phyloP scores from a whole-genome alignment of 92 coral and sea anemone genomes.

The Palythoa grandiflora region DNA sequence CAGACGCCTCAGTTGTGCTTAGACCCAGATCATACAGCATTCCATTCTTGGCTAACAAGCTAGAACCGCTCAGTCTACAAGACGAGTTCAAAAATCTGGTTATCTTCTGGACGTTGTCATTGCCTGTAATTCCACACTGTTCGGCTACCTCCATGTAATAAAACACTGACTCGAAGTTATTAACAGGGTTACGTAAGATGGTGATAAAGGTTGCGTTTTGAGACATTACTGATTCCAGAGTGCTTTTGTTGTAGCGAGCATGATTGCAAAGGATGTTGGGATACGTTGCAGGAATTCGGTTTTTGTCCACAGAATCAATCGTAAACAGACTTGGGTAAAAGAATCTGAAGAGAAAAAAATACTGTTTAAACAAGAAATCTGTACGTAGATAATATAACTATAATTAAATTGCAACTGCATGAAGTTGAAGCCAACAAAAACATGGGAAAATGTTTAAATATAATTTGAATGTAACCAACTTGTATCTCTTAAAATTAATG shows the following conservation, averaged over 20 bases:
- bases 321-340: constrained; percentile 25
- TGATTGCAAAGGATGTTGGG: constrained; percentile 93
- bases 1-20: constrained; percentile 68
- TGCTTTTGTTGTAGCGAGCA: constrained; percentile 81
- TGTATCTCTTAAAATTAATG: no score
- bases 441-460: no score
- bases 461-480: no score
- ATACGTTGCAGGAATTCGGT: constrained; percentile 34
- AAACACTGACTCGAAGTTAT: constrained; percentile 91
- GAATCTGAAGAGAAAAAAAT: neutral
- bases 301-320: neutral
- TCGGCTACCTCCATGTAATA: constrained; percentile 89
- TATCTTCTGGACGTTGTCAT: constrained; percentile 73
- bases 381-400: neutral
- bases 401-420: neutral
- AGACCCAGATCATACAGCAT: constrained; percentile 93
- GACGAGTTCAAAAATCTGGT: constrained; percentile 74
- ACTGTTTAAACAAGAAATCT: neutral
- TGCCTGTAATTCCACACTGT: constrained; percentile 74
- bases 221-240: constrained; percentile 82
- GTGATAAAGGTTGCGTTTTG: constrained; percentile 86
- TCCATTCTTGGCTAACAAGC: constrained; percentile 84
- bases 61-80: constrained; percentile 75
- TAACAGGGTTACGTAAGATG: constrained; percentile 88
- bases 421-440: neutral